Evolutionary conservation across 2,113 vertebrate genomes (phyloP).

Genomic region (Saiga tatarica): DNA sequence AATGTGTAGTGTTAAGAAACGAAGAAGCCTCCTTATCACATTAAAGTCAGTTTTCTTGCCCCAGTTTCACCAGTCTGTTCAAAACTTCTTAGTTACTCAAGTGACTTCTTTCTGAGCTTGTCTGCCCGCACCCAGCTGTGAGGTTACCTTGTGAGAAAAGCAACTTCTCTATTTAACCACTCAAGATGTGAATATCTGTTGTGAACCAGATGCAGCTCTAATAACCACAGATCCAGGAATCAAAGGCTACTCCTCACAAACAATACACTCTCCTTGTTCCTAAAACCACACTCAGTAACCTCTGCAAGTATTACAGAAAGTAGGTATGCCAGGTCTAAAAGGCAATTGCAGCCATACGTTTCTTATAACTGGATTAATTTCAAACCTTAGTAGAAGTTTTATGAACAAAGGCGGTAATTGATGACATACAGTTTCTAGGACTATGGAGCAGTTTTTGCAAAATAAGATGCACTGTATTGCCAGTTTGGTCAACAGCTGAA

Average conservation of each 20-base stretch:
- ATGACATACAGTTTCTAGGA: conserved; percentile 20
- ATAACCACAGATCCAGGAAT: conserved; percentile 49
- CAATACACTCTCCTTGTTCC: conserved; percentile 22
- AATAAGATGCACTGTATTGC: conserved; percentile 66
- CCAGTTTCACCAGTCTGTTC: not conserved
- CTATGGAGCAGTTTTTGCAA: conserved; percentile 46
- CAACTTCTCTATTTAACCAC: not conserved
- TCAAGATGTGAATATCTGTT: conserved; percentile 38
- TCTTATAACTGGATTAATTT: conserved; percentile 48
- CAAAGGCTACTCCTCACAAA: conserved; percentile 41
- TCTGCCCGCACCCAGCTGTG: not conserved
- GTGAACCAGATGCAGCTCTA: conserved; percentile 34
- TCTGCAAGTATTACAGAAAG: not conserved
- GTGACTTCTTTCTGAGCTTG: not conserved
- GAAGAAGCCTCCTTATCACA: not conserved
- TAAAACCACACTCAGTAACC: not conserved
- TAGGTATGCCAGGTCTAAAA: not conserved
- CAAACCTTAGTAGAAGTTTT: conserved; percentile 49
- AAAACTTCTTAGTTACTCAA: not conserved
- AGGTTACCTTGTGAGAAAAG: conserved; percentile 25
- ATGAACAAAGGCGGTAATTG: conserved; percentile 48
- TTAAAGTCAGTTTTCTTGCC: not conserved
- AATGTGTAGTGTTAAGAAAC: not conserved
- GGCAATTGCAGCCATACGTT: conserved; percentile 17
- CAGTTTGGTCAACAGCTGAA: conserved; percentile 66